These are phyloP conservation scores for Hanleya hanleyi DNA, from an alignment of 2,888 invertebrate genomes.

Conservation along the genomic window DNA sequence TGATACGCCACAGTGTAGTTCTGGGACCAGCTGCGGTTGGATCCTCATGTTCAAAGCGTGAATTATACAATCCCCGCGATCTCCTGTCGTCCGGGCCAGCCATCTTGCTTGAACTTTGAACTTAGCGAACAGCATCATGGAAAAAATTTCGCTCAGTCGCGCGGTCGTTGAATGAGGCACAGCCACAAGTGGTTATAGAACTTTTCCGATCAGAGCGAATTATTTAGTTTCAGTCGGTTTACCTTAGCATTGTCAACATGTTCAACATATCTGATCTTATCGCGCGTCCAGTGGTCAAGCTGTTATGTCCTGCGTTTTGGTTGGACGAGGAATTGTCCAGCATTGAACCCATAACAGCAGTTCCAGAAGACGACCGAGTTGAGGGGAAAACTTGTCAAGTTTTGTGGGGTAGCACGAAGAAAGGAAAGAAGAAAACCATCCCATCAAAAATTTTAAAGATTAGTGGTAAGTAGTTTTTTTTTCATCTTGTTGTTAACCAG, in stretches of 20 bases:
- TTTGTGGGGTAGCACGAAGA: not conserved
- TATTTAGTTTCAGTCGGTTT: no score
- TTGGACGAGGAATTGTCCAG: not conserved
- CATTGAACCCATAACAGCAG: not conserved
- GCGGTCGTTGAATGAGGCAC: no score
- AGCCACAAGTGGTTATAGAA: no score
- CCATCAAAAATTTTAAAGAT: not conserved
- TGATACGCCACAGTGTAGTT: not conserved
- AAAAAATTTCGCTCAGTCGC: no score
- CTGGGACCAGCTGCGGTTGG: not conserved
- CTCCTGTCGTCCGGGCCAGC: no score
- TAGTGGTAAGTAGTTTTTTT: not conserved
- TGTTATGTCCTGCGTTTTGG: not conserved
- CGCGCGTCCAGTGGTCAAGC: not conserved
- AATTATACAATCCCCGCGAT: not conserved
- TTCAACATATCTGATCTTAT: not conserved
- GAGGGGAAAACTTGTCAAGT: not conserved
- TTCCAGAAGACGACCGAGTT: not conserved
- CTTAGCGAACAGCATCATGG: no score
- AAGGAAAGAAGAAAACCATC: not conserved
- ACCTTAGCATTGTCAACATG: no score
- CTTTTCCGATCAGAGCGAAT: no score
- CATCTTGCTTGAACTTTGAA: no score
- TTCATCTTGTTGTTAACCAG: no score
- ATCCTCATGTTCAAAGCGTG: not conserved